A percentile compares a stretch with the other conserved stretches of the same genome.
These are phyloP conservation scores for Actinia equina DNA, from an alignment of 64 coral and sea anemone species.

Conservation along the genomic window DNA sequence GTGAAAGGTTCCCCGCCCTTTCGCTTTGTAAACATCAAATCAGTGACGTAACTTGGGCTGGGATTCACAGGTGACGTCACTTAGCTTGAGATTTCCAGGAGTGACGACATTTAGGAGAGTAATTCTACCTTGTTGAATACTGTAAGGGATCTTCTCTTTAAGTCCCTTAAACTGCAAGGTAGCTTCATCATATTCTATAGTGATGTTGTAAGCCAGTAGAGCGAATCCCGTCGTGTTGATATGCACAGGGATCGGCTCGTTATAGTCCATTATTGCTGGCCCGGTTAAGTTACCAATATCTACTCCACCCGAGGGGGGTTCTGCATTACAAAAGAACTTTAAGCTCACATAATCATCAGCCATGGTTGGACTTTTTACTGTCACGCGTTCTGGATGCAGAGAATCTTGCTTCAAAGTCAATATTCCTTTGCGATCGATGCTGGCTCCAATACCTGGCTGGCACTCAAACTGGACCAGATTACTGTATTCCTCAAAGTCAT, in stretches of 20 bases:
- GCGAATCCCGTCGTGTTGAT: constrained; percentile 22
- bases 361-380: background rate
- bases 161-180: constrained; percentile 24
- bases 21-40: background rate
- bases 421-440: constrained; percentile 25
- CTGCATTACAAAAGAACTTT: constrained; percentile 49
- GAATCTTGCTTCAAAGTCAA: constrained; percentile 49
- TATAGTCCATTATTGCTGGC: constrained; percentile 40
- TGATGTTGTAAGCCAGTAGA: constrained; percentile 48
- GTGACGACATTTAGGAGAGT: constrained; percentile 33
- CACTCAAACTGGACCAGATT: constrained; percentile 38
- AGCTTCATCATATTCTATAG: background rate
- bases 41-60: background rate
- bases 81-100: background rate
- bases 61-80: background rate
- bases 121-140: constrained; percentile 19
- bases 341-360: background rate
- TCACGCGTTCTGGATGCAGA: constrained; percentile 25
- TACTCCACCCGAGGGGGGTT: constrained; percentile 32
- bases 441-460: background rate
- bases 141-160: constrained; percentile 8
- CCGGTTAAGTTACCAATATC: constrained; percentile 56
- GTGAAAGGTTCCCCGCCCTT: background rate
- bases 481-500: constrained; percentile 24
- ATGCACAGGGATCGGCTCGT: constrained; percentile 12